Evolutionary conservation across 2,113 vertebrate species (phyloP).

Genomic region (Microcebus murinus): DNA sequence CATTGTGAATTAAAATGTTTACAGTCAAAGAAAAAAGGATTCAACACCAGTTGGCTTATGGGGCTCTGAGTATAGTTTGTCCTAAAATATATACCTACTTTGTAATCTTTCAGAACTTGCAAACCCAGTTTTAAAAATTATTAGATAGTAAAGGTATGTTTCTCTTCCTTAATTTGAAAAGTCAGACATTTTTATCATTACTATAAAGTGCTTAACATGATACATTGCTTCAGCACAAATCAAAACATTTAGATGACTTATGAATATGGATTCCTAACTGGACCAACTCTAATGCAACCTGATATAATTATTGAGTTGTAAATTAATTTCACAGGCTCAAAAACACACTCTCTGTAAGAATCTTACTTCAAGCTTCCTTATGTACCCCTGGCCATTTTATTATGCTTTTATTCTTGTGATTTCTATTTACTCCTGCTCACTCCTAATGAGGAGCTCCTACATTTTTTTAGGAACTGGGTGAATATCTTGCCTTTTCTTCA

Average conservation of each 20-base stretch:
- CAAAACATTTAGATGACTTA: conserved; percentile 47
- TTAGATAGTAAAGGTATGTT: conserved; percentile 26
- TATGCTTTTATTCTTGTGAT: not conserved
- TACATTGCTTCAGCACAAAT: conserved; percentile 23
- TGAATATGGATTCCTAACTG: conserved; percentile 7
- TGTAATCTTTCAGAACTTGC: not conserved
- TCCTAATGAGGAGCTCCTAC: not conserved
- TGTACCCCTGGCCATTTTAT: not conserved
- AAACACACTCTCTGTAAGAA: not conserved
- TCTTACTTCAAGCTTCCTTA: not conserved
- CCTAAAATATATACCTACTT: not conserved
- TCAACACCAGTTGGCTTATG: not conserved
- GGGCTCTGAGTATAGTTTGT: not conserved
- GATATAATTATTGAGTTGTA: conserved; percentile 8
- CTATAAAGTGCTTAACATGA: not conserved
- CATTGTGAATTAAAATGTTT: not conserved
- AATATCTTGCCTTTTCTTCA: not conserved
- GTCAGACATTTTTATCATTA: conserved; percentile 20
- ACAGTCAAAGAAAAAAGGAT: not conserved
- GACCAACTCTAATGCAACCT: not conserved
- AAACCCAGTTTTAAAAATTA: conserved; percentile 34
- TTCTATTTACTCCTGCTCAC: not conserved
- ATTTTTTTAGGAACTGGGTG: not conserved
- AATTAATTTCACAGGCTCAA: conserved; percentile 4
- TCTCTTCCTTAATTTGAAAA: conserved; percentile 28